Evolutionary conservation across 2,113 vertebrate species (phyloP), one percentile per base, ranked within the genome.

Genomic region (Serilophus lunatus): DNA sequence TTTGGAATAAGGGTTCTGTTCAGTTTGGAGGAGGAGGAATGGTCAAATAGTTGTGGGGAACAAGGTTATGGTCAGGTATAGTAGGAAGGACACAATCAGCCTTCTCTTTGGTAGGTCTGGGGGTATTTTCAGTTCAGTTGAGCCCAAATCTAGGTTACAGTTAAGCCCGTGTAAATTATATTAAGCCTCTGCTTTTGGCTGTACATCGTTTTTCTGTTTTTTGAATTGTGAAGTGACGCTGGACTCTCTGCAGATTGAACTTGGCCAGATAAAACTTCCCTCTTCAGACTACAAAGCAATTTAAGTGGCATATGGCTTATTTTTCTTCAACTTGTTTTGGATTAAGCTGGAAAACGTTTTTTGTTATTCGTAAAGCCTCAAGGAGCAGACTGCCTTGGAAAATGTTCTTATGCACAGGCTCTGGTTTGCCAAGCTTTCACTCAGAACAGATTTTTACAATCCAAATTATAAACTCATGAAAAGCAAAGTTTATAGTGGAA

Each of bases 401-500:
- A 61, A 82, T 57, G 18, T 92, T 78, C 74, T 51, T 53, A 50
- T 53, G 70, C 61, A 33, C 9, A 50, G 61, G 28, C 47, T 60
- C 44, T 56, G 31, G 9, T 78, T 31, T 78, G 77, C 83, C 89
- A 87, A n/a, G 45, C 50, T 93, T 94, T 72, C 81, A 65, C 65
- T 91, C 57, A 60, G 61, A 93, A 61, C 90, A 47, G 80, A 79
- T 89, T 96, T 92, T 97, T 95, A 91, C 33, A 49, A 85, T 72
- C 42, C 80, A 95, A n/a, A 93, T 95, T 85, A 97, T 82, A 92
- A 71, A 77, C 71, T 59, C 38, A 76, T 36, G 72, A 86, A 91
- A 93, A 93, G 85, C 65, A 45, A 81, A 74, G 64, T 92, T 95
- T 97, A 79, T 90, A 94, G 64, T 94, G 40, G 81, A 94, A 96